phyloP scores from a whole-genome alignment of 2,797 vertebrate genomes.

The Myripristis jacobus region DNA sequence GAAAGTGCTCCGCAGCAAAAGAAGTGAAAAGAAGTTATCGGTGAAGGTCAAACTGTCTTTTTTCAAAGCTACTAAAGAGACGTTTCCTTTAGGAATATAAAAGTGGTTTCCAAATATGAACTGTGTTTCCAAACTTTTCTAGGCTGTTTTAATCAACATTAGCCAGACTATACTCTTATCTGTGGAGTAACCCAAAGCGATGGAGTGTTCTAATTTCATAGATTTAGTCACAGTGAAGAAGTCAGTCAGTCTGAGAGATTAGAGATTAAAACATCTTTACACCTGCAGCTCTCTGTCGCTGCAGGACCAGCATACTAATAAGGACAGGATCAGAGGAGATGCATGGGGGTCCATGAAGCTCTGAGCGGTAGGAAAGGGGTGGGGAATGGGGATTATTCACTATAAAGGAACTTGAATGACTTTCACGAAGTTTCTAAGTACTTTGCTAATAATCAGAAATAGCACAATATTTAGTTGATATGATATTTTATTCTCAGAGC shows the following conservation, averaged over 20 bases:
- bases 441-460: conserved; percentile 21
- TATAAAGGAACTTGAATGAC: conserved; percentile 11
- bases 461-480: conserved; percentile 7
- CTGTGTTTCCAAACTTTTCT: conserved; percentile 36
- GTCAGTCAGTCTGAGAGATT: conserved; percentile 63
- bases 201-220: conserved; percentile 63
- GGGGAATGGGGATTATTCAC: conserved; percentile 41
- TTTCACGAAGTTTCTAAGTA: conserved; percentile 21
- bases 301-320: conserved; percentile 47
- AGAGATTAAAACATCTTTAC: conserved; percentile 60
- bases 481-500: background rate
- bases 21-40: conserved; percentile 20
- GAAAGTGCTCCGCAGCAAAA: background rate
- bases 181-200: conserved; percentile 62
- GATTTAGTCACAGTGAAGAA: conserved; percentile 68
- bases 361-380: background rate
- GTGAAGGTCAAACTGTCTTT: conserved; percentile 23
- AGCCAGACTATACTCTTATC: conserved; percentile 50
- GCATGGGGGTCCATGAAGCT: conserved; percentile 15
- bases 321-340: conserved; percentile 27
- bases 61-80: conserved; percentile 16
- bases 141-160: conserved; percentile 54
- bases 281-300: conserved; percentile 55
- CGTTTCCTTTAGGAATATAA: conserved; percentile 25
- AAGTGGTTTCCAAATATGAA: conserved; percentile 48